Evolutionary conservation across 2,797 vertebrate species (phyloP).

Genomic region (Bradypodion ventrale): DNA sequence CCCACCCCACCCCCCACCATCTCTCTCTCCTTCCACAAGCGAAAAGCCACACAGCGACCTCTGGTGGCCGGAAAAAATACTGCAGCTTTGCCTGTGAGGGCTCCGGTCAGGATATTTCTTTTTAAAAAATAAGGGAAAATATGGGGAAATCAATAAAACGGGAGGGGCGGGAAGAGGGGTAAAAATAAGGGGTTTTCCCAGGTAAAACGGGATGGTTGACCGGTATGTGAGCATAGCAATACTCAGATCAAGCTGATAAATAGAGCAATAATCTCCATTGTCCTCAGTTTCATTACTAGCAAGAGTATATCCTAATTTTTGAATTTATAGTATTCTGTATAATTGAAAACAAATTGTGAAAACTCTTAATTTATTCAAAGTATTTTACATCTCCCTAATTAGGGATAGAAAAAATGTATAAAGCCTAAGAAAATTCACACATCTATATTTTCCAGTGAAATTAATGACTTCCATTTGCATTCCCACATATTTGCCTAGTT

Average conservation of each 20-base stretch:
- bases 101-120: too few relatives aligned
- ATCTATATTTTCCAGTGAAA: neutral
- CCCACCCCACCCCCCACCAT: too few relatives aligned
- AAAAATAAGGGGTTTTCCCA: too few relatives aligned
- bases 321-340: neutral
- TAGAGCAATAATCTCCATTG: neutral
- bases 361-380: neutral
- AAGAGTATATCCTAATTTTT: neutral
- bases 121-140: too few relatives aligned
- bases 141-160: too few relatives aligned
- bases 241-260: neutral
- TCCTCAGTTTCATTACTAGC: neutral
- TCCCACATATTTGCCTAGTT: too few relatives aligned
- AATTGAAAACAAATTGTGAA: neutral
- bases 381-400: neutral
- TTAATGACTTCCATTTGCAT: neutral
- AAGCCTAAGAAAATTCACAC: neutral
- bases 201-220: too few relatives aligned
- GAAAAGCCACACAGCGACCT: too few relatives aligned
- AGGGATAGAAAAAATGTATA: neutral
- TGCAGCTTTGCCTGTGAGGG: too few relatives aligned
- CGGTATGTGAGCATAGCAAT: neutral
- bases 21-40: too few relatives aligned
- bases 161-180: too few relatives aligned
- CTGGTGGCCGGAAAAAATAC: too few relatives aligned